phyloP scores from a whole-genome alignment of 1,140 invertebrate genomes.

The Achroia grisella region DNA sequence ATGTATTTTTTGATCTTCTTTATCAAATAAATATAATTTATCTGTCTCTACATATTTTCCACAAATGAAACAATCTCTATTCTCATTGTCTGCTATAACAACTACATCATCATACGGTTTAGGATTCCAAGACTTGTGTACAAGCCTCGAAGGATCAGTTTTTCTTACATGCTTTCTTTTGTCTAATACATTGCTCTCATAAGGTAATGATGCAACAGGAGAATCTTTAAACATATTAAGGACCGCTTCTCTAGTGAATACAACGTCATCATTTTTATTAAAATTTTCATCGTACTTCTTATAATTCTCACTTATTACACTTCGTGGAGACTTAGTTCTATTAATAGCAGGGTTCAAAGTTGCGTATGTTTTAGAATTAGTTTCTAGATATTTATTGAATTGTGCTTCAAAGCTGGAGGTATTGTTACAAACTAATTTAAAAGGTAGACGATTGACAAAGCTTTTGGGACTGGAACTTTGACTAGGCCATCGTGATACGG shows the following conservation, averaged over 20 bases:
- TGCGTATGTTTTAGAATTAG: slow-evolving; percentile 32
- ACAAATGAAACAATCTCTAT: slow-evolving; percentile 54
- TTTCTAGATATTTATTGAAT: slow-evolving; percentile 52
- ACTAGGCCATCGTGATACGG: slow-evolving; percentile 29
- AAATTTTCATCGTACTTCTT: slow-evolving; percentile 35
- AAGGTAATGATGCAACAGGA: slow-evolving; percentile 43
- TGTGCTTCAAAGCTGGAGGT: slow-evolving; percentile 51
- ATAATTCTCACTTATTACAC: slow-evolving; percentile 34
- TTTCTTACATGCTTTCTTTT: slow-evolving; percentile 51
- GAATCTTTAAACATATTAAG: slow-evolving; percentile 65
- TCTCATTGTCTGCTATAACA: slow-evolving; percentile 23
- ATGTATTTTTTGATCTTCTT: slow-evolving; percentile 58
- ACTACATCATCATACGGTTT: slow-evolving; percentile 32
- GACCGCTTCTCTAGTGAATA: slow-evolving; percentile 50
- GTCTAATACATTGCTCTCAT: slow-evolving; percentile 35
- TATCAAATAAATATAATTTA: slow-evolving; percentile 59
- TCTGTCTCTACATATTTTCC: slow-evolving; percentile 43
- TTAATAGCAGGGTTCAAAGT: slow-evolving; percentile 25
- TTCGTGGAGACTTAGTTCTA: slow-evolving; percentile 38
- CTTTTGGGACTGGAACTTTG: slow-evolving; percentile 37
- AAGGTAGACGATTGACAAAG: slow-evolving; percentile 48
- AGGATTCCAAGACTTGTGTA: slow-evolving; percentile 40
- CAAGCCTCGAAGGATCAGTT: slow-evolving; percentile 46
- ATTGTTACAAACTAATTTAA: slow-evolving; percentile 51
- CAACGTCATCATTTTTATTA: slow-evolving; percentile 27